Base-by-base conservation (phyloP, 2,113 vertebrate species). In the Oreocharis arfaki region DNA sequence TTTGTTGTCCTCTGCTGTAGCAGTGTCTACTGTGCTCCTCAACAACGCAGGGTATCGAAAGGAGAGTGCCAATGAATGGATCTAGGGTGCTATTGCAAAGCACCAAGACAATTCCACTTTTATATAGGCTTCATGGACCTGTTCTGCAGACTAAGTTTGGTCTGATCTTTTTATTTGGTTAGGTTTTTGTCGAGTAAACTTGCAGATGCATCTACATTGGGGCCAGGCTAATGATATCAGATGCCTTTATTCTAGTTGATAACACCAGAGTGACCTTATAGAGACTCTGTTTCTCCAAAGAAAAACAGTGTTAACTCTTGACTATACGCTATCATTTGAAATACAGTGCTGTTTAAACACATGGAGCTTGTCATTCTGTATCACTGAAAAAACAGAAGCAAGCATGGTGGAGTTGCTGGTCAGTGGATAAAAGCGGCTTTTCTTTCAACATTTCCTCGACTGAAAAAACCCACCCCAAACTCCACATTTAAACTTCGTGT, bases 301-400 rank as follows among this genome's bases (percentile, higher is more conserved):
- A 47, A 88, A 96, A 97, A 79, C 95, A 91, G 3, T 24, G 65
- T 44, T 88, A 77, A 77, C 63, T 92, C 91, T 84, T 92, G 92
- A 53, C 81, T 60, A 8, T 44, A 30, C 9, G 0, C 73, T 95
- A 93, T 96, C 92, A 65, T 52, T 94, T 84, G 82, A 87, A 96
- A 93, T 87, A 21, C 76, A 44, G 52, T 16, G 65, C 81, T 93
- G 83, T 91, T 76, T 84, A 91, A 96, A 95, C 90, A 88, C 65
- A 75, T 64, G 89, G 90, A 57, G 64, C 56, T 24, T 74, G 73
- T 96, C 96, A 89, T 74, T 59, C 74, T 33, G 10, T 93, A 55
- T 90, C 55, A 7, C 64, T 60, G 65, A 46, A 79, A 87, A 88
- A 96, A 82, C 76, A 95, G 83, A 67, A 80, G 67, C n/a, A 60